Evolutionary conservation across 2,113 vertebrate species (phyloP), one percentile per base, ranked within the genome.

Genomic region (Mus spicilegus): DNA sequence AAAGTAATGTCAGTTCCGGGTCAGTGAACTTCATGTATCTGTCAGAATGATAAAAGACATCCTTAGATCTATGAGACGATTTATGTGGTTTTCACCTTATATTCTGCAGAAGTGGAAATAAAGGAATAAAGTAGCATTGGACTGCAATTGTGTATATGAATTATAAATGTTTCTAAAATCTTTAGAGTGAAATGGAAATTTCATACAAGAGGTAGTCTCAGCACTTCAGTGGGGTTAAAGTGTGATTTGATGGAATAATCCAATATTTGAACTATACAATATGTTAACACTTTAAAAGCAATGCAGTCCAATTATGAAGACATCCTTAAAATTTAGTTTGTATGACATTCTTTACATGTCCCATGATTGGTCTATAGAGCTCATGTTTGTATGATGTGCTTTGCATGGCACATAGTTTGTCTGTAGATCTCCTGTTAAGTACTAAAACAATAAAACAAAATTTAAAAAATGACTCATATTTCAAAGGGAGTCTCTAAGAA

Each of bases 251-350:
- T 2, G 51, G 36, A 81, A 46, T 39, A 67, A 82, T 73, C 61
- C 11, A 72, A 54, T 93, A 93, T 69, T 3, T 70, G 22, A 89
- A n/a, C 17, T 36, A 46, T 89, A 56, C 10, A 6, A 70, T 30
- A 94, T 56, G 24, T 22, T 56, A 56, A 87, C 36, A 61, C 67
- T 85, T 91, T 85, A 61, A 86, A 84, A 75, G 36, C 70, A 86
- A 67, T 63, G 19, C 36, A 95, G 24, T 70, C 67, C 49, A 42
- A 26, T 54, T 85, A 49, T 33, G 22, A 93, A 89, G 77, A 30
- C 30, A 69, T 90, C 24, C 65, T 94, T 93, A 51, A 87, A 95
- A 93, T 61, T 58, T 82, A 86, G 12, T 26, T 81, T 82, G 9
- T n/a, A 67, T n/a, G 2, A 84, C 70, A 22, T 61, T 58, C 17